Evolutionary conservation across 2,113 vertebrate genomes (phyloP).

Genomic region (Chaetops frenatus): DNA sequence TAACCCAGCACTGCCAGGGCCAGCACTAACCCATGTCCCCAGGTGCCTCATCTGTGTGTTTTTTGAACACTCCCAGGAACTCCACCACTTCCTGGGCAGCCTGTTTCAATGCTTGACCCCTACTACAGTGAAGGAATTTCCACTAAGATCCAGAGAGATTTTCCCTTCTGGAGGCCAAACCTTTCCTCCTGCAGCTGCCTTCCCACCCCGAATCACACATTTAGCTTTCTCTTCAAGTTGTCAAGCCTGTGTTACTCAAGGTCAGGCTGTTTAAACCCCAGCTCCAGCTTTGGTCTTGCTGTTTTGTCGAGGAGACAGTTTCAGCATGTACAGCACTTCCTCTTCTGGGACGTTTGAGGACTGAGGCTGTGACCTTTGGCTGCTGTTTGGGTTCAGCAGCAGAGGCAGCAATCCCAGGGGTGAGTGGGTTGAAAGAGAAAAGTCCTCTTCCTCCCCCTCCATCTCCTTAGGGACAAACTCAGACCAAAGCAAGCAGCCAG

Average conservation of each 20-base stretch:
- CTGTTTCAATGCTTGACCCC: background rate
- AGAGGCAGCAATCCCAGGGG: background rate
- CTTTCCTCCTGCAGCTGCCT: rapidly evolving
- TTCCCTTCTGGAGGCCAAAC: background rate
- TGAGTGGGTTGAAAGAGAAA: background rate
- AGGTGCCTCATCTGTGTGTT: background rate
- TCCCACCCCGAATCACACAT: background rate
- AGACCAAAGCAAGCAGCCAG: background rate
- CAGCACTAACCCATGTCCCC: background rate
- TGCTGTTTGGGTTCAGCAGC: background rate
- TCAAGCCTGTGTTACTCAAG: background rate
- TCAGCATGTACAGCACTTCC: conserved; percentile 7
- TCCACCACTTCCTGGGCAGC: background rate
- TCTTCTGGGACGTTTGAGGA: background rate
- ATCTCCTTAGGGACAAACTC: background rate
- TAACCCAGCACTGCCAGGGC: background rate
- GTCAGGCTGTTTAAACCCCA: background rate
- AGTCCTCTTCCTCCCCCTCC: background rate
- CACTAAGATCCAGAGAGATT: background rate
- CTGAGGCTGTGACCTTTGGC: background rate
- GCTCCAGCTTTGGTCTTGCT: background rate
- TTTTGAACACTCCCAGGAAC: background rate
- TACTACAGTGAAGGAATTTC: too few relatives aligned
- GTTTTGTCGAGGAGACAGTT: background rate
- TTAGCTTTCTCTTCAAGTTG: background rate